These are phyloP conservation scores for Naja naja DNA, from an alignment of 2,113 vertebrate species.

Conservation along the genomic window DNA sequence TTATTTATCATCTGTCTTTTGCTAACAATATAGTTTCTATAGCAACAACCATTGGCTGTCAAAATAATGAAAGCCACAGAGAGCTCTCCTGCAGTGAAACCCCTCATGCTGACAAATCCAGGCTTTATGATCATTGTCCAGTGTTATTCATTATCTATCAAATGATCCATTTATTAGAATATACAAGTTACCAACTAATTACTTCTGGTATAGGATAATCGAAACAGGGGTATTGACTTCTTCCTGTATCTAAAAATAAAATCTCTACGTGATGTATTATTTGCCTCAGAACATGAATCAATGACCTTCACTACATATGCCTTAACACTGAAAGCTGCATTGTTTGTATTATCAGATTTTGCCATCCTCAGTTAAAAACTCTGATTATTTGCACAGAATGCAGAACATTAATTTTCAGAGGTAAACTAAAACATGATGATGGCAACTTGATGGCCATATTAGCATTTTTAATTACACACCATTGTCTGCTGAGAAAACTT, in stretches of 20 bases:
- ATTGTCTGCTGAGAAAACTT: neutral
- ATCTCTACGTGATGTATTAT: conserved; percentile 20
- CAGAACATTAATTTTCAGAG: neutral
- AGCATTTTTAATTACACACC: neutral
- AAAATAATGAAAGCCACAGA: conserved; percentile 73
- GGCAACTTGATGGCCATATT: neutral
- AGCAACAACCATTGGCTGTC: conserved; percentile 74
- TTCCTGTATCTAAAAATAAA: conserved; percentile 8
- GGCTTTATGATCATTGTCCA: conserved; percentile 69
- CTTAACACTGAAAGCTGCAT: conserved; percentile 33
- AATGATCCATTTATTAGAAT: conserved; percentile 61
- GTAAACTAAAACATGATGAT: neutral
- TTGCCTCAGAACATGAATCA: conserved; percentile 40
- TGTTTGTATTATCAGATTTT: neutral
- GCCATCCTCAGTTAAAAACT: neutral
- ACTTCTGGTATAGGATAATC: conserved; percentile 55
- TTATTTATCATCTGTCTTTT: conserved; percentile 67
- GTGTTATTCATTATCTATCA: conserved; percentile 56
- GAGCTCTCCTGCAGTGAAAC: conserved; percentile 72
- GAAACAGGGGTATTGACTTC: conserved; percentile 38
- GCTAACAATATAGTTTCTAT: conserved; percentile 77
- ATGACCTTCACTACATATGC: conserved; percentile 43
- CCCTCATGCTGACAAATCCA: conserved; percentile 68
- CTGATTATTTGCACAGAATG: neutral
- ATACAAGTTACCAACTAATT: conserved; percentile 62